A percentile compares a stretch with the other conserved stretches of the same genome.
phyloP scores from a whole-genome alignment of 2,113 vertebrate species.

The Onychostruthus taczanowskii region DNA sequence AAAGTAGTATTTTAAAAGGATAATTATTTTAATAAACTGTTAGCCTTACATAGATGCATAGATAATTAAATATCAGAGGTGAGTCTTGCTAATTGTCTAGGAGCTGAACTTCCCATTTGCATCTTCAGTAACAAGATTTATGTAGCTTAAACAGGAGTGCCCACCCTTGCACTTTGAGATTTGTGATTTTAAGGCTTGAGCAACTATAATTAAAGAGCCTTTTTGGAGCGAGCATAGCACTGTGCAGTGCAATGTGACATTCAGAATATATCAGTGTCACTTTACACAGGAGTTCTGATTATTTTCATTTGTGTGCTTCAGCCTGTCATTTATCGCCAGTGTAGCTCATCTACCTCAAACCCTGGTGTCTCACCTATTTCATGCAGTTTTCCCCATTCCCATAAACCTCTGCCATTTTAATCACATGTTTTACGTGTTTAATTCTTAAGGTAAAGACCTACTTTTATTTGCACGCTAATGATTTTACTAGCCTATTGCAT shows the following conservation, averaged over 20 bases:
- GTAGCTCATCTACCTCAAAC: not conserved
- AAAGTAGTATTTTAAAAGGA: not conserved
- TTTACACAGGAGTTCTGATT: constrained; percentile 32
- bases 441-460: not conserved
- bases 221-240: not conserved
- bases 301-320: not conserved
- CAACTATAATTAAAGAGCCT: constrained; percentile 10
- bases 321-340: not conserved
- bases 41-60: not conserved
- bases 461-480: not conserved
- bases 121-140: not conserved
- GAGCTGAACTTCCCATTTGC: not conserved
- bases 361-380: not conserved
- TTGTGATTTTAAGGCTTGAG: not conserved
- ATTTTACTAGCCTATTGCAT: not conserved
- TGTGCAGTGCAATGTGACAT: constrained; percentile 15
- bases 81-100: not conserved
- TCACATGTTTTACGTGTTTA: not conserved
- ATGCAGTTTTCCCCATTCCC: not conserved
- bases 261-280: constrained; percentile 37
- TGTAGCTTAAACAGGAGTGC: not conserved
- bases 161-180: not conserved
- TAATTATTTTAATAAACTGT: not conserved
- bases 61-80: not conserved
- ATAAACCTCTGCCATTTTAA: not conserved